A percentile compares a stretch with the other conserved stretches of the same genome.
phyloP scores from a whole-genome alignment of 1,140 invertebrate species.

The Palaemon carinicauda region DNA sequence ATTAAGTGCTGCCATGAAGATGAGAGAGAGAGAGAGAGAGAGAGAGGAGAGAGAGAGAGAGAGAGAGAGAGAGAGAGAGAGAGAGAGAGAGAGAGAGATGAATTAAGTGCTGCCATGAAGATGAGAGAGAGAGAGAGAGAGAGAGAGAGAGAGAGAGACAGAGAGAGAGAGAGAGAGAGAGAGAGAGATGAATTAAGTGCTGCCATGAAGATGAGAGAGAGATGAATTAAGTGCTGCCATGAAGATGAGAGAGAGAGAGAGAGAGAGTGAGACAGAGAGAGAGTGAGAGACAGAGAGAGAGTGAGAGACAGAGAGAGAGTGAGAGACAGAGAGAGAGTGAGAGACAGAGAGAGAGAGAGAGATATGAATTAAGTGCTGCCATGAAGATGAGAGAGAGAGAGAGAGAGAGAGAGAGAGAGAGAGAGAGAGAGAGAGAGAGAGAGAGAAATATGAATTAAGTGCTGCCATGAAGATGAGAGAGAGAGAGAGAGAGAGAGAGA shows the following conservation, averaged over 20 bases:
- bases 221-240: not conserved
- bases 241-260: not conserved
- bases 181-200: too few relatives aligned
- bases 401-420: not conserved
- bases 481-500: too few relatives aligned
- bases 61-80: not conserved
- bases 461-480: too few relatives aligned
- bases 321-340: not conserved
- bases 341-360: not conserved
- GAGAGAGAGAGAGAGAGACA: not conserved
- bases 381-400: not conserved
- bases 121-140: not conserved
- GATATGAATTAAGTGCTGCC: too few relatives aligned
- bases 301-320: not conserved
- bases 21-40: too few relatives aligned
- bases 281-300: not conserved
- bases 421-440: too few relatives aligned
- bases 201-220: not conserved
- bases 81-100: not conserved
- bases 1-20: too few relatives aligned
- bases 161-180: too few relatives aligned
- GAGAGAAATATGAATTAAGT: too few relatives aligned
- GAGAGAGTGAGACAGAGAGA: not conserved
- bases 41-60: too few relatives aligned
- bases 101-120: too few relatives aligned